Base-by-base conservation (phyloP, 2,113 vertebrate genomes). In the Sinocyclocheilus anophthalmus region DNA sequence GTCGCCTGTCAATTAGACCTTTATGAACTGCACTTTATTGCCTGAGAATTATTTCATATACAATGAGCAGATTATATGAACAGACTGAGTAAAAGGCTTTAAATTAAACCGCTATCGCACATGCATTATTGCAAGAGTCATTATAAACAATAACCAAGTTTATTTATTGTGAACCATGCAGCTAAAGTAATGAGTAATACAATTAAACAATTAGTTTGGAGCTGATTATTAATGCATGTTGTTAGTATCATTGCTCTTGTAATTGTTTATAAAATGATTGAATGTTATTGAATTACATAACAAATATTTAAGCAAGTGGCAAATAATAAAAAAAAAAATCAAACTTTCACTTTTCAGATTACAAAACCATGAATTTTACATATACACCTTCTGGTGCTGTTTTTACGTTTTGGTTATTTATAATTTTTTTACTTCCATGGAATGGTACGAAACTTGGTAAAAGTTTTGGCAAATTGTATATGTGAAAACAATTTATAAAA, bases 1-100 rank as follows among this genome's bases (percentile, higher is more conserved):
- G 57, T 65, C 76, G 88, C 83, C 81, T 76, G 90, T 85, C 89
- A 90, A 90, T 84, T 86, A 81, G 89, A 42, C 91, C 91, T 92
- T 92, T 92, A 87, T 92, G 91, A 92, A 72, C 83, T 48, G 16
- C 70, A 76, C 63, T 79, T 81, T 33, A 30, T 33, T 24, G 86
- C 37, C 69, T 26, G 55, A 33, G 53, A 50, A 67, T n/a, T 48
- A 82, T 67, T 50, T 81, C 79, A 67, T 81, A 16, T 67, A 85
- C 69, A 76, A 82, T 82, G 85, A 86, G 48, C 63, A 50, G 39
- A 75, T 80, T 79, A 42, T 61, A 67, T 50, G 22, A 67, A 67
- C 22, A 81, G 61, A 50, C 14, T 45, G 55, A 79, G 2, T n/a
- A 39, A 57, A 33, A 33, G 70, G 30, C 39, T 76, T 76, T 76